Evolutionary conservation across 2,888 invertebrate species (phyloP), one percentile per base, ranked within the genome.

Genomic region (Mongoloraphidia duomilia): DNA sequence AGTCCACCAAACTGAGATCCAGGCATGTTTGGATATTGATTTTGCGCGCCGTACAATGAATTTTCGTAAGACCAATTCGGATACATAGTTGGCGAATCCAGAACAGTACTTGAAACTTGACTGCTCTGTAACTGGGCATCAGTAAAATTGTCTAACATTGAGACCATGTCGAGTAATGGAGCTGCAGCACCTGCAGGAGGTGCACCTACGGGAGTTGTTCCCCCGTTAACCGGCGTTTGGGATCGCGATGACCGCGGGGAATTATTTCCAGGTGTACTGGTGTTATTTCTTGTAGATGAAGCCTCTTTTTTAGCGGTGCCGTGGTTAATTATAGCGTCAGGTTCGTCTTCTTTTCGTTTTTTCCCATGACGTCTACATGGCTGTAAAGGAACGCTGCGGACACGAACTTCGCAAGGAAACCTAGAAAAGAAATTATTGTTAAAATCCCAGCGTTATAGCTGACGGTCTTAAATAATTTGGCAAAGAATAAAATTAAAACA

Each of bases 381-480:
- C 58, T 86, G 83, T 9, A 91, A 68, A 0, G 93, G 92, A 9
- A 85, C 85, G 3, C 86, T 83, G 49, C 92, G 75, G 26, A 91
- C 83, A 55, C 91, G 77, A 17, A 91, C 87, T 68, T 89, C 87
- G 70, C 89, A 84, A 41, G 90, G 84, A 65, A 82, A 94, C 67
- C 88, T 89, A 62, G 46, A 72, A 66, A 63, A 43, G 54, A 52
- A 56, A 46, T 26, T 3, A 26, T 26, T 26, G 26, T 6, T 26
- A 26, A 26, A 26, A 26, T 36, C 44, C 34, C 26, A 47, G 40
- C 14, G 34, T 44, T 12, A 11, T 40, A 41, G 10, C n/a, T 14
- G n/a, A n/a, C n/a, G n/a, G n/a, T n/a, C n/a, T n/a, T n/a, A n/a
- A n/a, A n/a, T n/a, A n/a, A n/a, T n/a, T n/a, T n/a, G n/a, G 50